These are phyloP conservation scores for Cremastinae sp. DNA, from an alignment of 2,888 invertebrate species.

Conservation along the genomic window DNA sequence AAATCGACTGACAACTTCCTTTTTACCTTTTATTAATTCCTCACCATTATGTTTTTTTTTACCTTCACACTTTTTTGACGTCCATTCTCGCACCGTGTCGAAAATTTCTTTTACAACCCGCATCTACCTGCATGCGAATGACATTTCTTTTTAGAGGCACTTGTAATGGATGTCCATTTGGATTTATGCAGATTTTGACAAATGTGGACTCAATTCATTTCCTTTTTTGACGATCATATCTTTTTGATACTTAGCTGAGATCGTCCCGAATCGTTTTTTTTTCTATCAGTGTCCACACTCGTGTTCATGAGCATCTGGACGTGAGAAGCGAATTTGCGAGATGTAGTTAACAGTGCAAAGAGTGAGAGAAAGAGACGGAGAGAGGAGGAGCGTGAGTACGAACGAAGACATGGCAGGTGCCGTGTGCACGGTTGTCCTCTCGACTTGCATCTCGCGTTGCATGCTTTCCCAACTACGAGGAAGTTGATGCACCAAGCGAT, in stretches of 20 bases:
- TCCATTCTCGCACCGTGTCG: too few species aligned
- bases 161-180: too few species aligned
- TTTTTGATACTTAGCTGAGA: too few species aligned
- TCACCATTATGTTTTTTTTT: not conserved
- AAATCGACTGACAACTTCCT: conserved; percentile 3
- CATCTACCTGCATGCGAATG: too few species aligned
- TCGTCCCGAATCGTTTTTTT: too few species aligned
- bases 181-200: too few species aligned
- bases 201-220: too few species aligned
- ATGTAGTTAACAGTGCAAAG: not conserved
- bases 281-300: too few species aligned
- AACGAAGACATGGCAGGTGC: conserved; percentile 35
- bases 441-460: conserved; percentile 19
- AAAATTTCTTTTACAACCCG: not conserved
- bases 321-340: conserved; percentile 24
- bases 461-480: conserved; percentile 31
- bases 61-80: too few species aligned
- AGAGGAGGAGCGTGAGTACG: not conserved
- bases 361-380: conserved; percentile 6
- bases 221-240: too few species aligned
- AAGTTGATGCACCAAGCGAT: conserved; percentile 24
- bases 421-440: conserved; percentile 15
- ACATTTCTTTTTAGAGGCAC: too few species aligned
- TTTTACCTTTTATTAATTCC: not conserved
- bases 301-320: conserved; percentile 4